These are phyloP conservation scores for Temnothorax curvispinosus DNA, from an alignment of 1,140 invertebrate genomes.

Conservation along the genomic window DNA sequence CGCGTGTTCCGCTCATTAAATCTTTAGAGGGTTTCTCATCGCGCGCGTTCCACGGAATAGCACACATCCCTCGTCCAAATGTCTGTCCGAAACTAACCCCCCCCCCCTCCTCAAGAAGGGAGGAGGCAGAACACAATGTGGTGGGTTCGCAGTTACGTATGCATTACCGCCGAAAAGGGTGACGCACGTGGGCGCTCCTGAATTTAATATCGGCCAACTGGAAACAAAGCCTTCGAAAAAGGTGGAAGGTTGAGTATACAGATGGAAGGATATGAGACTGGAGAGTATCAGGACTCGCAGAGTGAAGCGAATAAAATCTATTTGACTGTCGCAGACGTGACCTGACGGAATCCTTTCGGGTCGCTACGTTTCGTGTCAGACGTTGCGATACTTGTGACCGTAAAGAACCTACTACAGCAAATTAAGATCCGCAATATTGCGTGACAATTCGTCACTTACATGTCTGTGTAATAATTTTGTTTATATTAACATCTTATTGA, in stretches of 20 bases:
- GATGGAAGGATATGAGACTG: background rate
- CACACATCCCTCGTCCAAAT: background rate
- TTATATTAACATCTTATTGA: background rate
- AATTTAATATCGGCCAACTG: conserved; percentile 65
- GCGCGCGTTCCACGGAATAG: background rate
- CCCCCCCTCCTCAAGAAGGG: background rate
- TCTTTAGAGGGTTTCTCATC: background rate
- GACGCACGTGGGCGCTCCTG: conserved; percentile 45
- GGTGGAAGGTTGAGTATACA: background rate
- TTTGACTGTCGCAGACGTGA: background rate
- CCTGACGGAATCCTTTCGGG: background rate
- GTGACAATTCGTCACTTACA: background rate
- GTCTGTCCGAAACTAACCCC: background rate
- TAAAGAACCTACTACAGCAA: background rate
- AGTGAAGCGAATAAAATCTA: conserved; percentile 26
- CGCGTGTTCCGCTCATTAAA: conserved; percentile 25
- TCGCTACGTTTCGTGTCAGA: background rate
- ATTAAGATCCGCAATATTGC: background rate
- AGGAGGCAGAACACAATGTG: background rate
- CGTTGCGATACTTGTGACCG: background rate
- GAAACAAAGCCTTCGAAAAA: conserved; percentile 58
- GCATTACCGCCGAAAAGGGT: conserved; percentile 60
- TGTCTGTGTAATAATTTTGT: background rate
- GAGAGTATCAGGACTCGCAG: background rate
- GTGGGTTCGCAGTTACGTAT: conserved; percentile 59